Percentiles rank a stretch among this genome's conserved stretches.
These are phyloP conservation scores for Mus spicilegus DNA, from an alignment of 2,113 vertebrate species.

Conservation along the genomic window DNA sequence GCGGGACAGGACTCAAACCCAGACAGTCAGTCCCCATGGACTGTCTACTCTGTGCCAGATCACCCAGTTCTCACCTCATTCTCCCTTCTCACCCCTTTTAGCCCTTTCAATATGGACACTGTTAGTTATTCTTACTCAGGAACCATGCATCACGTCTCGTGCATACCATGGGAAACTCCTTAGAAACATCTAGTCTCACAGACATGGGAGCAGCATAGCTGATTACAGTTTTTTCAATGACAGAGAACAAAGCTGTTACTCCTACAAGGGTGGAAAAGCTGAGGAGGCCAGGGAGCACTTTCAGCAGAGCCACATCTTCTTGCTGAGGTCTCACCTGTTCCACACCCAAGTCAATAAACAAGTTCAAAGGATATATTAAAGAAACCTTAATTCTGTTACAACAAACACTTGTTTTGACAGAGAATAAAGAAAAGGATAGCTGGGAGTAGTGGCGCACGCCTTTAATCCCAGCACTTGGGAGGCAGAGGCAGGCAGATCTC, in stretches of 20 bases:
- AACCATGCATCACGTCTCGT: background rate
- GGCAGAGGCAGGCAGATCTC: no score
- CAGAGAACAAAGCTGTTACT: background rate
- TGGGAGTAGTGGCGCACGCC: no score
- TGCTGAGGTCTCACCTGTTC: background rate
- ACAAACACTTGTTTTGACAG: background rate
- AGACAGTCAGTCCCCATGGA: background rate
- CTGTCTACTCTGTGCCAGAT: background rate
- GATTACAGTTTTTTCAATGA: background rate
- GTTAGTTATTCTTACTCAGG: background rate
- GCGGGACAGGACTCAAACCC: background rate
- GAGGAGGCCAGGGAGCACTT: background rate
- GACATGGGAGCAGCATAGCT: background rate
- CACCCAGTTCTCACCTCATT: background rate
- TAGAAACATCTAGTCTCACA: constrained; percentile 19
- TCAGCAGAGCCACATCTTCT: constrained; percentile 28
- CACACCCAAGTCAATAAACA: background rate
- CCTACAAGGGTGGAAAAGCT: background rate
- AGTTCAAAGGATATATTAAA: constrained; percentile 21
- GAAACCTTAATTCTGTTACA: constrained; percentile 47
- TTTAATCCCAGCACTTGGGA: no score
- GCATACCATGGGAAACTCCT: background rate
- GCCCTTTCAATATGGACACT: background rate
- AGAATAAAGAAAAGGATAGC: background rate
- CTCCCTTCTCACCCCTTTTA: background rate